Evolutionary conservation across 2,888 invertebrate species (phyloP).

Genomic region (Cosmia trapezina): DNA sequence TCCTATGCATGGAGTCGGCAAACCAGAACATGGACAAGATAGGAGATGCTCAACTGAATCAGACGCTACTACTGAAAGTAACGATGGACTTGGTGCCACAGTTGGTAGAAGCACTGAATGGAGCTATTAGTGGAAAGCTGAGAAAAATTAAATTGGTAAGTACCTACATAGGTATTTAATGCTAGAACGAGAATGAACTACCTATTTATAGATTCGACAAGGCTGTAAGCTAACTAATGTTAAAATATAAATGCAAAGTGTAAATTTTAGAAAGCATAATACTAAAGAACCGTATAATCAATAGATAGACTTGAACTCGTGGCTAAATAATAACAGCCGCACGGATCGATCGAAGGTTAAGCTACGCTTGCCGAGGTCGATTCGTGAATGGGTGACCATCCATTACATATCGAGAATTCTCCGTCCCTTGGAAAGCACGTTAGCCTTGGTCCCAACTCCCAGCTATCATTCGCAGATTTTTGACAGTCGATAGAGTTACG

Average conservation of each 20-base stretch:
- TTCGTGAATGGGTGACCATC: too few species aligned
- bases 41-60: conserved; percentile 95
- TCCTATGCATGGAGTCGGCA: conserved; percentile 85
- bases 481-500: too few species aligned
- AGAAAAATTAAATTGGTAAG: conserved; percentile 90
- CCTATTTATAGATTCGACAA: not conserved
- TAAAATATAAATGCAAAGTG: not conserved
- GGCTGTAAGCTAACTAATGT: not conserved
- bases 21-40: conserved; percentile 87
- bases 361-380: too few species aligned
- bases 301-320: too few species aligned
- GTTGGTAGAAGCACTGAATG: conserved; percentile 90
- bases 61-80: conserved; percentile 94
- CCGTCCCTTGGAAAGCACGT: too few species aligned
- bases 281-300: not conserved
- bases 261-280: too few species aligned
- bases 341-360: too few species aligned
- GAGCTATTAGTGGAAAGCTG: conserved; percentile 89
- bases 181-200: not conserved
- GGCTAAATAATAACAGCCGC: too few species aligned
- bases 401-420: too few species aligned
- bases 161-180: too few species aligned
- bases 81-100: conserved; percentile 93
- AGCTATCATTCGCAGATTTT: too few species aligned
- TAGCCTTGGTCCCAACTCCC: too few species aligned